Percentiles rank a stretch among this genome's conserved stretches.
phyloP scores from a whole-genome alignment of 2,888 invertebrate genomes.

The Thera britannica region DNA sequence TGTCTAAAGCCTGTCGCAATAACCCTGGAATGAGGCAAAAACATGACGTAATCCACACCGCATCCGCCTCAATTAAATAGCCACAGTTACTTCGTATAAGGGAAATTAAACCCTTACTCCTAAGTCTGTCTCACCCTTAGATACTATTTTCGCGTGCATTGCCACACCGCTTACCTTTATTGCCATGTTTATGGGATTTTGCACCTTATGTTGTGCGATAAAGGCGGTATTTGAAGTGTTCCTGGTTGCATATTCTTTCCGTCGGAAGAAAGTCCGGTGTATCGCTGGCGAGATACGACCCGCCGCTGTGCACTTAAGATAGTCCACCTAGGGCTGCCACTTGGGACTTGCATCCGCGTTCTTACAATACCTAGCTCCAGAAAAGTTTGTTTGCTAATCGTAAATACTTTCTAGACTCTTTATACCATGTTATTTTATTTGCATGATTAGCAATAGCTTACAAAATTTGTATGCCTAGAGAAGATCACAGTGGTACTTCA shows the following conservation, averaged over 20 bases:
- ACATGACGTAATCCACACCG: slow-evolving; percentile 61
- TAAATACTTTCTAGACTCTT: neutral
- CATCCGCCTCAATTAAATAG: slow-evolving; percentile 64
- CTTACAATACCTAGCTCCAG: slow-evolving; percentile 3
- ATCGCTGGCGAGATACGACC: slow-evolving; percentile 61
- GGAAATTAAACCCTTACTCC: slow-evolving; percentile 66
- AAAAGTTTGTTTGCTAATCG: neutral
- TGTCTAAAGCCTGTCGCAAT: slow-evolving; percentile 47
- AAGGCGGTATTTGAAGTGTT: slow-evolving; percentile 50
- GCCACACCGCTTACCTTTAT: slow-evolving; percentile 50
- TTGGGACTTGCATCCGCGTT: slow-evolving; percentile 32
- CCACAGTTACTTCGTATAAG: slow-evolving; percentile 50
- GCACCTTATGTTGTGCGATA: slow-evolving; percentile 45
- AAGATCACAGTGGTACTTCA: too few relatives aligned
- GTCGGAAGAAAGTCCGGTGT: slow-evolving; percentile 58
- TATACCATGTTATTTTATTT: too few relatives aligned
- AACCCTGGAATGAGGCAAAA: slow-evolving; percentile 59
- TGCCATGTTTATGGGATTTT: slow-evolving; percentile 47
- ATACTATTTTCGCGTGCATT: slow-evolving; percentile 59
- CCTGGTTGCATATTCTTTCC: slow-evolving; percentile 52
- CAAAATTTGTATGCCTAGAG: too few relatives aligned
- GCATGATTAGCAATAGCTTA: too few relatives aligned
- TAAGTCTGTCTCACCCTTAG: slow-evolving; percentile 47
- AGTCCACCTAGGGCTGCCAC: slow-evolving; percentile 56
- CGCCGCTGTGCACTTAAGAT: slow-evolving; percentile 66